These are phyloP conservation scores for Caenorhabditis angaria DNA, from an alignment of 2,888 invertebrate species.

Conservation along the genomic window DNA sequence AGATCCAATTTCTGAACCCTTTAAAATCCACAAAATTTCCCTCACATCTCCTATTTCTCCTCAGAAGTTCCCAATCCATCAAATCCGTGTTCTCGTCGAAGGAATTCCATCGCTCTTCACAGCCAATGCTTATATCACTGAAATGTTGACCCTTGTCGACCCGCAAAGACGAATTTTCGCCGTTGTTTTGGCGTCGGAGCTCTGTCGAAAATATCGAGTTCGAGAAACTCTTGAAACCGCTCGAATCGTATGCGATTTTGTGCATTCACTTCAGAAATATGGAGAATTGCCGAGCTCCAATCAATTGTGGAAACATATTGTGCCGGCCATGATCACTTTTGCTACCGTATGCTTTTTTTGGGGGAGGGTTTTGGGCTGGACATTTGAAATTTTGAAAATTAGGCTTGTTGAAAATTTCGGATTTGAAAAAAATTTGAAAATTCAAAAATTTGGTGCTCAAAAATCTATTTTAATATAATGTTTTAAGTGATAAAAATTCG, in stretches of 20 bases:
- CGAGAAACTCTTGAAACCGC: conserved; percentile 26
- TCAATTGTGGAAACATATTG: conserved; percentile 41
- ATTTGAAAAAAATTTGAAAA: no score
- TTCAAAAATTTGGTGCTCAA: no score
- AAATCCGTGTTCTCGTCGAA: conserved; percentile 42
- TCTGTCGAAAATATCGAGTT: conserved; percentile 49
- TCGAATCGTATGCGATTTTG: conserved; percentile 34
- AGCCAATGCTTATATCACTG: conserved; percentile 29
- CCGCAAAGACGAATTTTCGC: conserved; percentile 43
- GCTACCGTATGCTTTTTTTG: conserved; percentile 15
- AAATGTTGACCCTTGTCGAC: conserved; percentile 37
- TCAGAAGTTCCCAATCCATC: conserved; percentile 43
- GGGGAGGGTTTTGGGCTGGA: no score
- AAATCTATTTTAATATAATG: no score
- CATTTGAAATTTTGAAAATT: no score
- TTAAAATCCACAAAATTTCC: not conserved
- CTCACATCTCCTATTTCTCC: not conserved
- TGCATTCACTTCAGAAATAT: conserved; percentile 43
- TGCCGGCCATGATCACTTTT: conserved; percentile 26
- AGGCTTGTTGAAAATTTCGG: no score
- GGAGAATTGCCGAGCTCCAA: conserved; percentile 28
- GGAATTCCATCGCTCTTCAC: conserved; percentile 46
- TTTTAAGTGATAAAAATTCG: no score
- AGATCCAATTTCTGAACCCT: no score
- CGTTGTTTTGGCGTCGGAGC: conserved; percentile 31